phyloP scores from a whole-genome alignment of 2,797 vertebrate genomes.

The Cebuella pygmaea region DNA sequence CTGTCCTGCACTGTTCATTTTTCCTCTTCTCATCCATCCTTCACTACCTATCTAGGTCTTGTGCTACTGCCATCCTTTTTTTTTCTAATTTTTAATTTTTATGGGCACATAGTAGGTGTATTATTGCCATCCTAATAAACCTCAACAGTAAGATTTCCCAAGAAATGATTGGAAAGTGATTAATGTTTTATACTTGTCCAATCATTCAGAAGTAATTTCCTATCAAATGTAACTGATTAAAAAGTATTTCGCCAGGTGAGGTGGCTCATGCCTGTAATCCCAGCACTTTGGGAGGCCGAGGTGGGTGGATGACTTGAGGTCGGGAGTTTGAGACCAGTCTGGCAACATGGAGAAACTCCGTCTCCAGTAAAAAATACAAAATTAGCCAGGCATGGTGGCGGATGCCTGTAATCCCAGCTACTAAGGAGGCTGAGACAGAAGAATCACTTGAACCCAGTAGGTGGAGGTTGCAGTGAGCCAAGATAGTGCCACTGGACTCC shows the following conservation, averaged over 20 bases:
- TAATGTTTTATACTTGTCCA: neutral
- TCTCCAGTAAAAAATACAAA: too few species aligned
- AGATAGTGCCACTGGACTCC: too few species aligned
- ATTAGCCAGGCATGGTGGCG: too few species aligned
- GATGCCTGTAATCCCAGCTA: too few species aligned
- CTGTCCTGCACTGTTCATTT: neutral
- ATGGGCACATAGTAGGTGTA: neutral
- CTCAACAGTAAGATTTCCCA: slow-evolving; percentile 15
- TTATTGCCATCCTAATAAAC: neutral
- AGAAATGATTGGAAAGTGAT: neutral
- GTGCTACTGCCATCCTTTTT: neutral
- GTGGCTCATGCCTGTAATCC: too few species aligned
- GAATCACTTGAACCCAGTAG: too few species aligned
- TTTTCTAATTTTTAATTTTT: neutral
- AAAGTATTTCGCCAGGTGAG: neutral
- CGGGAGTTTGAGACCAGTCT: too few species aligned
- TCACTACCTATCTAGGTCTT: neutral
- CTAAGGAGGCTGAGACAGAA: too few species aligned
- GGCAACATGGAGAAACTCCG: too few species aligned
- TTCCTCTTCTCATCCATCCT: neutral
- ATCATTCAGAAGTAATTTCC: slow-evolving; percentile 43
- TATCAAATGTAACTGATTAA: slow-evolving; percentile 7
- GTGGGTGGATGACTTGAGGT: too few species aligned
- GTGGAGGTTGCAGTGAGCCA: too few species aligned
- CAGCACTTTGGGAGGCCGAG: too few species aligned